Evolutionary conservation across 2,797 vertebrate genomes (phyloP), one percentile per base, ranked within the genome.

Genomic region (Trichosurus vulpecula): DNA sequence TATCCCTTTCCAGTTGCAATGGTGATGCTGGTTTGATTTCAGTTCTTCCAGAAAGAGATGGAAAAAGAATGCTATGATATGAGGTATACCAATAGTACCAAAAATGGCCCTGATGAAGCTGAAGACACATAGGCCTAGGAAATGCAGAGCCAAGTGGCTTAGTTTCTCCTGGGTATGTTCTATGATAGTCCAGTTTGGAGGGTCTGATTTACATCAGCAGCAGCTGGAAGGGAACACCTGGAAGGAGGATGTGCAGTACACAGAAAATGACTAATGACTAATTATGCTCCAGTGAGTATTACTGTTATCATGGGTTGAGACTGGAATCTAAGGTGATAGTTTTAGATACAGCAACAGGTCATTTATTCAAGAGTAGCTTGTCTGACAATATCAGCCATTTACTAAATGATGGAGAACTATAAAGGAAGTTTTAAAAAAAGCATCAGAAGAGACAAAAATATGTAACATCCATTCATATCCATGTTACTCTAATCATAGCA

Each of bases 321-420:
- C 1, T 10, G 8, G 52, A 2, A 51, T 25, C 57, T 0, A 11
- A 10, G 0, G 5, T 0, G 2, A 14, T 2, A 0, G 9, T 10
- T 55, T n/a, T 4, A 10, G 0, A 54, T 53, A 1, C 29, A 27
- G 16, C 0, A 13, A 16, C n/a, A 1, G 52, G 6, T 31, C 1
- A 12, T 29, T 1, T 8, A 54, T 35, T 74, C 27, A 3, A 47
- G 25, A 41, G 4, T 29, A 11, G 12, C 13, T 25, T 2, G 2
- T 58, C 0, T 29, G 47, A 90, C 52, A 27, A 10, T 9, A 0
- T 5, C 29, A 25, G 4, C 25, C 1, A 10, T n/a, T 52, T 30
- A 74, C 29, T 13, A 53, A 66, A 61, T 31, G 31, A 6, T 29
- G n/a, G 8, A 6, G 66, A 54, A 14, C 6, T 31, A 31, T 19